Conservation (phyloP, 2,888 invertebrate genomes). For the Pachycephus smyrnensis region DNA sequence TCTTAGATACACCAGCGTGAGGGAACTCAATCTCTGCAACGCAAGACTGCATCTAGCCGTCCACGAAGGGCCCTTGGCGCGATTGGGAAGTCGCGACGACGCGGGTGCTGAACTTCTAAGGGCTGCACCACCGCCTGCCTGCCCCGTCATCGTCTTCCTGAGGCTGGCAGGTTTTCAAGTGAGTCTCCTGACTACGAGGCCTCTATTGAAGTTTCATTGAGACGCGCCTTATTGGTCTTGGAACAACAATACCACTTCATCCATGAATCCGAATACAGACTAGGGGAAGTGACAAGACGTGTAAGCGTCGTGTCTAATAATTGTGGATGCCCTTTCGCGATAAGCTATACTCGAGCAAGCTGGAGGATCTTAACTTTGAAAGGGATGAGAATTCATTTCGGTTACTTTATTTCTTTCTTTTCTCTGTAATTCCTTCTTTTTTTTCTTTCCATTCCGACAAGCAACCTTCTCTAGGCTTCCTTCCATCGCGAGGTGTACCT, state of each 20-base stretch:
- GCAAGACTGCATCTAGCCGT: slow-evolving; percentile 69
- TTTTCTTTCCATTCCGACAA: neutral
- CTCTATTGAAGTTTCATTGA: neutral
- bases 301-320: neutral
- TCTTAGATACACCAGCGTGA: slow-evolving; percentile 68
- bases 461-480: neutral
- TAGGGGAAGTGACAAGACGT: neutral
- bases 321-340: neutral
- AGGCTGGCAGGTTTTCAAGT: slow-evolving; percentile 69
- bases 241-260: neutral
- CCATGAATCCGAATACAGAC: neutral
- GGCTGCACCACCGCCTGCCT: slow-evolving; percentile 65
- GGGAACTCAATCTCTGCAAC: slow-evolving; percentile 70
- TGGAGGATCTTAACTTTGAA: neutral
- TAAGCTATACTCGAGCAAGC: neutral
- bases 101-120: slow-evolving; percentile 62
- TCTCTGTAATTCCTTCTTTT: neutral
- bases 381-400: neutral
- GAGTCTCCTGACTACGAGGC: slow-evolving; percentile 28
- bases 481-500: neutral
- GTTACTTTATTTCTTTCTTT: neutral
- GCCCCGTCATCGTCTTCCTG: slow-evolving; percentile 68
- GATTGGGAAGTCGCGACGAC: slow-evolving; percentile 63
- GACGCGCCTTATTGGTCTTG: neutral
- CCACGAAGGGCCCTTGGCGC: slow-evolving; percentile 63